Evolutionary conservation across 2,888 invertebrate genomes (phyloP).

Genomic region (Baronia brevicornis): DNA sequence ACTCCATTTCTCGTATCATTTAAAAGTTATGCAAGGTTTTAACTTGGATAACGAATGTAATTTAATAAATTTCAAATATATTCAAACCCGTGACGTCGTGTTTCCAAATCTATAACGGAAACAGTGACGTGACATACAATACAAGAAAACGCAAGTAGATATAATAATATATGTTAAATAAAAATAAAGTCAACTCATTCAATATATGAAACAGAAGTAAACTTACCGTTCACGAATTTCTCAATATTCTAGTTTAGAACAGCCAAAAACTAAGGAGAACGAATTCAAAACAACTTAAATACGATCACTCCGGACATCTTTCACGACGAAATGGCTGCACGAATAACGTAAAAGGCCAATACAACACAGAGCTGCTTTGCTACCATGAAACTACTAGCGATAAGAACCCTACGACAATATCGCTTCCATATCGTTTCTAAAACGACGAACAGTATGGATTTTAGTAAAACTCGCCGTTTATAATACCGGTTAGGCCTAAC

Average conservation of each 20-base stretch:
- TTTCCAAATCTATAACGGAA: slow-evolving; percentile 6
- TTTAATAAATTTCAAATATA: slow-evolving; percentile 6
- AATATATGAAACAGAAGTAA: too few species aligned
- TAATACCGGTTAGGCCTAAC: slow-evolving; percentile 51
- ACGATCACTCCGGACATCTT: slow-evolving; percentile 60
- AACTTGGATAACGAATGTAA: too few species aligned
- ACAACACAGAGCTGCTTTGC: slow-evolving; percentile 35
- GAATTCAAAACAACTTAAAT: slow-evolving; percentile 55
- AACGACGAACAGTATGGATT: slow-evolving; percentile 47
- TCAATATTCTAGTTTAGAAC: slow-evolving; percentile 41
- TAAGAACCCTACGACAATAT: slow-evolving; percentile 27
- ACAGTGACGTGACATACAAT: slow-evolving; percentile 10
- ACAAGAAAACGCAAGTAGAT: slow-evolving; percentile 8
- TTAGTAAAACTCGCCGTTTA: slow-evolving; percentile 23
- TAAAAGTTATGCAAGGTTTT: too few species aligned
- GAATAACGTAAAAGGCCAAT: slow-evolving; percentile 59
- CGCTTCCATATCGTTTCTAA: slow-evolving; percentile 24
- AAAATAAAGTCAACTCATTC: slow-evolving; percentile 2
- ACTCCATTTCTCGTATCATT: too few species aligned
- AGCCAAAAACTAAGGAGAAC: slow-evolving; percentile 54
- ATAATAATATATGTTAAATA: slow-evolving; percentile 4
- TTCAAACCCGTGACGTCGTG: not conserved
- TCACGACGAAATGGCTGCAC: slow-evolving; percentile 63
- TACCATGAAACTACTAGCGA: slow-evolving; percentile 42
- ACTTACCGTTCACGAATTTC: slow-evolving; percentile 47